phyloP scores from a whole-genome alignment of 1,140 invertebrate species.

The Pseudoatta argentina region DNA sequence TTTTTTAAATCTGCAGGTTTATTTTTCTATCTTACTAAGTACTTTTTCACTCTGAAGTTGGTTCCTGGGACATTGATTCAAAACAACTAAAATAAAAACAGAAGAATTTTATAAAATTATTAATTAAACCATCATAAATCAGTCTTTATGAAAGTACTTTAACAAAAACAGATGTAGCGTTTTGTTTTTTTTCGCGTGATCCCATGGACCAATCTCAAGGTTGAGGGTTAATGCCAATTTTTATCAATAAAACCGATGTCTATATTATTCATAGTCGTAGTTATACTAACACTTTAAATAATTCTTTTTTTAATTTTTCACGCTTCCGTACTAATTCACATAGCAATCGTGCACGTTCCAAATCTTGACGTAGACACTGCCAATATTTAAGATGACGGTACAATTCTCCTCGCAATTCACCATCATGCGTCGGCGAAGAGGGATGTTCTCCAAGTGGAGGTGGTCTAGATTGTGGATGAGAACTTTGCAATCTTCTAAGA shows the following conservation, averaged over 20 bases:
- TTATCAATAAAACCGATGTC: neutral
- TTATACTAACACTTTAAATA: conserved; percentile 89
- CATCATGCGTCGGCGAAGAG: conserved; percentile 85
- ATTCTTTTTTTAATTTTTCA: conserved; percentile 97
- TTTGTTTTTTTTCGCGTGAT: no score
- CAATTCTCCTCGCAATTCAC: conserved; percentile 88
- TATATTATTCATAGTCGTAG: neutral
- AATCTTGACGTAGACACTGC: conserved; percentile 97
- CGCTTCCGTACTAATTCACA: conserved; percentile 98
- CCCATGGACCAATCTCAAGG: no score
- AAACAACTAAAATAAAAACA: no score
- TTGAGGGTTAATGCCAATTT: neutral
- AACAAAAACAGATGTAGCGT: no score
- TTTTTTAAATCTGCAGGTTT: no score
- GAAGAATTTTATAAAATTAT: no score
- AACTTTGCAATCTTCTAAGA: conserved; percentile 93
- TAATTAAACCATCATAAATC: no score
- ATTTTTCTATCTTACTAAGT: no score
- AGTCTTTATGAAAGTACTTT: no score
- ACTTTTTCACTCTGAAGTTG: no score
- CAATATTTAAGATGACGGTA: conserved; percentile 97
- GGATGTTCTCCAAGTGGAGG: conserved; percentile 80
- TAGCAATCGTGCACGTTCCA: conserved; percentile 96
- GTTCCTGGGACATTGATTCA: no score
- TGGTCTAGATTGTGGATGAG: conserved; percentile 87